Evolutionary conservation across 2,888 invertebrate species (phyloP), one percentile per base, ranked within the genome.

Genomic region (Omphaloscelis lunosa): DNA sequence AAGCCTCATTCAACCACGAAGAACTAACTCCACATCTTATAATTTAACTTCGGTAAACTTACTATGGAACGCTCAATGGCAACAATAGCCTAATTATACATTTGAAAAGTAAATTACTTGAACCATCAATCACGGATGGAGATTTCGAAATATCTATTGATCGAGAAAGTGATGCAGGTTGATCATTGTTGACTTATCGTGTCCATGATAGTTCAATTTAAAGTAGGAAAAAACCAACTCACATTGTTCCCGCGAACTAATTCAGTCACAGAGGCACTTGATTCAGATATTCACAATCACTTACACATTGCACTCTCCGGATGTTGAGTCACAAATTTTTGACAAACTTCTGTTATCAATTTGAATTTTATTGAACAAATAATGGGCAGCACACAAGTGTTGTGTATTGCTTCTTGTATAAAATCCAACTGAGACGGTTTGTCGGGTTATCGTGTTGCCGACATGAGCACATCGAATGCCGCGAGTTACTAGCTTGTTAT

Each of bases 41-140:
- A 91, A 92, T 92, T 92, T 89, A 90, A 90, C 89, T 88, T 87
- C 79, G 86, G 91, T 92, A 91, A 93, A 91, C 89, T 90, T 87
- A 83, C 87, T 89, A 93, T 92, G 89, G 91, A 89, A 90, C 89
- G 85, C 80, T 86, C 91, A 91, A 82, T 84, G 86, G 86, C 85
- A 94, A 96, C 96, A 96, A 96, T 95, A 93, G 92, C 81, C 89
- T 94, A 95, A 96, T 96, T 95, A 94, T 90, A 92, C 86, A 90
- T 85, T 90, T 89, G 90, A 90, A 91, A 91, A 93, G 91, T 92
- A 93, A 93, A 94, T 94, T 91, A 93, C 91, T 78, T 79, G 80
- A 82, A 88, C 90, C 92, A 95, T 95, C 92, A 94, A 95, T 95
- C 95, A 94, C 82, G 27, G 61, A 76, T 75, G 81, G 85, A 82